Evolutionary conservation across 2,888 invertebrate species (phyloP).

Genomic region (Liodrosophila aerea): DNA sequence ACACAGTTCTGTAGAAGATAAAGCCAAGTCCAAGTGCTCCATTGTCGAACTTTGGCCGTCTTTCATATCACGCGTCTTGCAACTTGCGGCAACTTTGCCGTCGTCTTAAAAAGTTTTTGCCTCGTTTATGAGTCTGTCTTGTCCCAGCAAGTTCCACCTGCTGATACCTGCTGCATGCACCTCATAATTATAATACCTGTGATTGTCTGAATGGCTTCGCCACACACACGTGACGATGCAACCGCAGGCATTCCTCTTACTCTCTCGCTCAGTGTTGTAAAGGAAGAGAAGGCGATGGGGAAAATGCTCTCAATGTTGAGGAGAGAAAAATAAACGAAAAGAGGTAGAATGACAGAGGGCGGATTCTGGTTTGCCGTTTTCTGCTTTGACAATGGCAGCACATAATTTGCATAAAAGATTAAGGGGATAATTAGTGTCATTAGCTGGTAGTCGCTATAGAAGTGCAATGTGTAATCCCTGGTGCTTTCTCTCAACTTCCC

Average conservation of each 20-base stretch:
- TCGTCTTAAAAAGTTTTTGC: slow-evolving; percentile 46
- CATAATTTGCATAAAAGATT: slow-evolving; percentile 71
- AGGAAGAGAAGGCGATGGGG: not conserved
- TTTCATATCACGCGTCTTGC: slow-evolving; percentile 67
- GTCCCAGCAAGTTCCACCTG: not conserved
- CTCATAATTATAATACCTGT: slow-evolving; percentile 69
- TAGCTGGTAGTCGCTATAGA: slow-evolving; percentile 36
- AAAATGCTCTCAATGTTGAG: not conserved
- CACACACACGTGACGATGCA: slow-evolving; percentile 62
- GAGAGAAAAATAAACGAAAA: not conserved
- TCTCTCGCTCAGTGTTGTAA: too few species aligned
- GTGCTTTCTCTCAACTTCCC: not conserved
- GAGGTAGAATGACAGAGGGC: not conserved
- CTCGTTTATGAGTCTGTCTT: slow-evolving; percentile 27
- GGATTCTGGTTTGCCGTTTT: slow-evolving; percentile 9
- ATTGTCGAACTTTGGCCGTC: slow-evolving; percentile 62
- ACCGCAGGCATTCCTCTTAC: slow-evolving; percentile 56
- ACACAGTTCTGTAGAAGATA: slow-evolving; percentile 4
- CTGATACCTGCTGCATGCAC: slow-evolving; percentile 6
- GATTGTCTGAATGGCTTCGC: slow-evolving; percentile 67
- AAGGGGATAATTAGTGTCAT: slow-evolving; percentile 73
- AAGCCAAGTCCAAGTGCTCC: slow-evolving; percentile 1
- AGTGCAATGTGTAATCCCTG: slow-evolving; percentile 39
- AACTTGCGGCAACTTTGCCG: slow-evolving; percentile 59
- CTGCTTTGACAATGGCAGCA: slow-evolving; percentile 38